phyloP scores from a whole-genome alignment of 2,888 invertebrate species.

The Mayetiola destructor region DNA sequence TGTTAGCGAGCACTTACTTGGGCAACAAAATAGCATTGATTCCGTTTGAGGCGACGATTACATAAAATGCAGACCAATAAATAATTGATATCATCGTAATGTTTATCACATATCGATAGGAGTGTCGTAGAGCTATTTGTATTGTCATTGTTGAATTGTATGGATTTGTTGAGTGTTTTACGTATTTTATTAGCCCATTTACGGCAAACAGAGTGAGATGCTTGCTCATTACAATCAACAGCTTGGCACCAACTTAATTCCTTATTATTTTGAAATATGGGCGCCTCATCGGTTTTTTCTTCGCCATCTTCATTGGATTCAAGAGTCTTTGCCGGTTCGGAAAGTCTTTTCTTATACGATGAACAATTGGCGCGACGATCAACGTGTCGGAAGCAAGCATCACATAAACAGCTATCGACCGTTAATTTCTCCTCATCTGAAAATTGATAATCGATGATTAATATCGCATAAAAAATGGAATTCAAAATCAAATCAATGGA shows the following conservation, averaged over 20 bases:
- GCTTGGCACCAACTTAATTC: slow-evolving; percentile 41
- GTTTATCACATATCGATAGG: slow-evolving; percentile 53
- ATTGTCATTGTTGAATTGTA: slow-evolving; percentile 47
- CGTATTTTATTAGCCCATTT: slow-evolving; percentile 61
- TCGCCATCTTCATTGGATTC: slow-evolving; percentile 16
- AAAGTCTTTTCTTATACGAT: slow-evolving; percentile 45
- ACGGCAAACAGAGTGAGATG: slow-evolving; percentile 49
- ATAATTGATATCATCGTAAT: slow-evolving; percentile 55
- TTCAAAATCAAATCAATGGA: background rate
- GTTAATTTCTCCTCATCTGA: slow-evolving; percentile 66
- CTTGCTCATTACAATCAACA: slow-evolving; percentile 43
- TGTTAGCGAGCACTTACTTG: slow-evolving; percentile 30
- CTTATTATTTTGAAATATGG: background rate
- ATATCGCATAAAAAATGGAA: background rate
- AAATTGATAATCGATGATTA: background rate
- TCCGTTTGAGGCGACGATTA: slow-evolving; percentile 56
- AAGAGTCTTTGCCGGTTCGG: slow-evolving; percentile 23
- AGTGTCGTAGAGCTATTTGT: slow-evolving; percentile 36
- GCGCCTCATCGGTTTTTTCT: background rate
- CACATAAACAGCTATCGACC: slow-evolving; percentile 66
- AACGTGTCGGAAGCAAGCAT: slow-evolving; percentile 74
- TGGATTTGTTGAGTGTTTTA: slow-evolving; percentile 50
- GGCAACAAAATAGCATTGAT: slow-evolving; percentile 58
- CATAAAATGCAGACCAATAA: slow-evolving; percentile 65
- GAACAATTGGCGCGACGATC: slow-evolving; percentile 66